Evolutionary conservation across 2,888 invertebrate genomes (phyloP).

Genomic region (Dorcus parallelipipedus): DNA sequence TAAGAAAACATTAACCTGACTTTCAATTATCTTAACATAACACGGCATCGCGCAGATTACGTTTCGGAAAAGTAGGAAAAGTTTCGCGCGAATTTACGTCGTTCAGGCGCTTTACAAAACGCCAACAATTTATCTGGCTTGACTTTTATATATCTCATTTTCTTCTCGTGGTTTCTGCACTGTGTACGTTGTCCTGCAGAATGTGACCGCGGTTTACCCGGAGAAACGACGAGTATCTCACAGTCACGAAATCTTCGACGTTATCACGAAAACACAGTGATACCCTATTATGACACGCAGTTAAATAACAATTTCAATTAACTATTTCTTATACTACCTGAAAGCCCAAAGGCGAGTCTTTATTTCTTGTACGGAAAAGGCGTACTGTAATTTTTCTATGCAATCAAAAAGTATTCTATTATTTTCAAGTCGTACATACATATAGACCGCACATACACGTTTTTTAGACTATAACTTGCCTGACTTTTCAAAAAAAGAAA

Average conservation of each 20-base stretch:
- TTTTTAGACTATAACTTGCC: no score
- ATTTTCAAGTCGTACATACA: no score
- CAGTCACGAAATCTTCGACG: slow-evolving; percentile 22
- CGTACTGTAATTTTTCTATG: background rate
- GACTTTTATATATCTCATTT: slow-evolving; percentile 45
- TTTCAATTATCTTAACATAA: no score
- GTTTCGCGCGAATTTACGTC: slow-evolving; percentile 23
- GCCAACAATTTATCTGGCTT: slow-evolving; percentile 45
- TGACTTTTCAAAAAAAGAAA: no score
- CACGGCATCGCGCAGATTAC: no score
- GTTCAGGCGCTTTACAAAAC: slow-evolving; percentile 42
- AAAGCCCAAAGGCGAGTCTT: background rate
- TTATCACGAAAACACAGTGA: slow-evolving; percentile 33
- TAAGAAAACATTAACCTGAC: no score
- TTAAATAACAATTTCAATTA: slow-evolving; percentile 37
- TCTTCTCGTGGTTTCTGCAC: slow-evolving; percentile 37
- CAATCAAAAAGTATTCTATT: no score
- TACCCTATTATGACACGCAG: slow-evolving; percentile 30
- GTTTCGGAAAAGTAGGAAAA: background rate
- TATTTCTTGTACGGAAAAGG: slow-evolving; percentile 11
- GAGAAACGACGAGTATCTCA: slow-evolving; percentile 21
- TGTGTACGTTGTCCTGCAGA: slow-evolving; percentile 29
- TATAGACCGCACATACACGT: no score
- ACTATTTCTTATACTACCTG: slow-evolving; percentile 17
- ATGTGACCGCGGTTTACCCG: slow-evolving; percentile 25